Base-by-base conservation (phyloP, 1,140 invertebrate genomes). In the Aphaenogaster rudis region DNA sequence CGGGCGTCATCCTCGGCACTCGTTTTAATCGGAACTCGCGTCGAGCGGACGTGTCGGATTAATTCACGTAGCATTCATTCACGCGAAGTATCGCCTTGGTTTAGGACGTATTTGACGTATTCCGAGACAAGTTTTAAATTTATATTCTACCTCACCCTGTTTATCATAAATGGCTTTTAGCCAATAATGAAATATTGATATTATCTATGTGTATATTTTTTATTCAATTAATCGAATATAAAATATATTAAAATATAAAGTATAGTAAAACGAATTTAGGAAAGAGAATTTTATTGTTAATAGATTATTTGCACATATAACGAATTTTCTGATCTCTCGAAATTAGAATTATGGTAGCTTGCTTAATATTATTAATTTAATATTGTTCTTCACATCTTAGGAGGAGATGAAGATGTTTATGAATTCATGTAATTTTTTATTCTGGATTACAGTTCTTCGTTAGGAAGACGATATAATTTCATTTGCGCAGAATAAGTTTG, bases 21-120 rank as follows among this genome's bases (percentile, higher is more conserved):
- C 79, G 50, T 28, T 72, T 71, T 82, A 82, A 59, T 82, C 79
- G 59, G 9, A 64, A 86, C 39, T 88, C 36, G 17, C 36, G n/a
- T 11, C 33, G 28, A 67, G 42, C 42, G 52, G 17, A 33, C 81
- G 39, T 39, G 64, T 72, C 82, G 67, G 72, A 64, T 88, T 79
- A 79, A 71, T 57, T 45, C 8, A 57, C 54, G 48, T n/a, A 8
- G 21, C n/a, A 28, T 28, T 33, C 15, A 61, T 45, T 3, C 8
- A 3, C 33, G 36, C 61, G 9, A 59, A 79, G 2, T 42, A 64
- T 79, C 17, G 15, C 8, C 3, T 71, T 15, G 33, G 9, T 11
- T 52, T 69, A n/a, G n/a, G 2, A 17, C 7, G 28, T 33, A 6
- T 28, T 28, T 28, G 13, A 8, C 21, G 17, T 11, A 15, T 63